Conservation (phyloP, 2,113 vertebrate species). For the Orycteropus afer region DNA sequence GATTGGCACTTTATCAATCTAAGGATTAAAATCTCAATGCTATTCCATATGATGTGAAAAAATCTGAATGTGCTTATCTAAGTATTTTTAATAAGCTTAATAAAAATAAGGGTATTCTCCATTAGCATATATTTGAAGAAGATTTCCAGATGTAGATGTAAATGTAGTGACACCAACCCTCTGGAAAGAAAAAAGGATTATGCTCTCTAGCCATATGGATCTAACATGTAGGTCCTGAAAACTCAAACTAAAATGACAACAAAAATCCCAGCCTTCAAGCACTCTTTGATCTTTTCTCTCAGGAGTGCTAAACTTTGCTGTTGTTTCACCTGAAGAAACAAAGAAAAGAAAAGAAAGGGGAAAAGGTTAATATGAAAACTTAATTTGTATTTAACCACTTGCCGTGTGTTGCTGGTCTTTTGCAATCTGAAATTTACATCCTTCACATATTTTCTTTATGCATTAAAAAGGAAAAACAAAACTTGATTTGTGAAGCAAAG, state of each 20-base stretch:
- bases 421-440: slow-evolving; percentile 86
- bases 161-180: background rate
- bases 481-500: slow-evolving; percentile 84
- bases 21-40: slow-evolving; percentile 8
- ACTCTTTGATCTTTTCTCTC: slow-evolving; percentile 37
- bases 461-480: slow-evolving; percentile 59
- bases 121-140: slow-evolving; percentile 8
- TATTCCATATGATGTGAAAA: background rate
- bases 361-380: slow-evolving; percentile 85
- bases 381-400: slow-evolving; percentile 89
- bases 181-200: background rate
- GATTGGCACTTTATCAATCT: slow-evolving; percentile 9
- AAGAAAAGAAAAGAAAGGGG: slow-evolving; percentile 77
- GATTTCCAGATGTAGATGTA: background rate
- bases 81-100: slow-evolving; percentile 3
- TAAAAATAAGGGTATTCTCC: background rate
- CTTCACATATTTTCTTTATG: slow-evolving; percentile 80
- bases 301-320: slow-evolving; percentile 18
- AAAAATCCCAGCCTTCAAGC: background rate
- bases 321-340: slow-evolving; percentile 43
- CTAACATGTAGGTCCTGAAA: background rate
- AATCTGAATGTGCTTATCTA: background rate
- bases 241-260: slow-evolving; percentile 10
- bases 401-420: slow-evolving; percentile 81
- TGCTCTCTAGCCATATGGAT: background rate